These are phyloP conservation scores for Noctilio leporinus DNA, from an alignment of 2,113 vertebrate species.

Conservation along the genomic window DNA sequence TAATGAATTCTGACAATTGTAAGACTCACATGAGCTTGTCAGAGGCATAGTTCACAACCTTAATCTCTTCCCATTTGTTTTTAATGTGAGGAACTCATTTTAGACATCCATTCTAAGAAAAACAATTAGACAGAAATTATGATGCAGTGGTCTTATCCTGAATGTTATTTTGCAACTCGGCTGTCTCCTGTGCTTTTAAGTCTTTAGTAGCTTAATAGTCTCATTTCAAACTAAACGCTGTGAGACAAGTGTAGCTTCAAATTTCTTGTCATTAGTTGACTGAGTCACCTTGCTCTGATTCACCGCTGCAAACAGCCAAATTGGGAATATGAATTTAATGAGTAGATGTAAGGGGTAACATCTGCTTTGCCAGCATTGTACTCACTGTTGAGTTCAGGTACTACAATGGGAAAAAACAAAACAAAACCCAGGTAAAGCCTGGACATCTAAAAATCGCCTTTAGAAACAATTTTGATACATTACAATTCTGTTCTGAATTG, in stretches of 20 bases:
- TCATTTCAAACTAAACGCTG: constrained; percentile 47
- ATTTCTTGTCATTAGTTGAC: constrained; percentile 14
- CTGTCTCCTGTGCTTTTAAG: constrained; percentile 47
- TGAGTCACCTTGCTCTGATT: constrained; percentile 62
- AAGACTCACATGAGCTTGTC: constrained; percentile 5
- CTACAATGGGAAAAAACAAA: not conserved
- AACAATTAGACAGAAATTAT: constrained; percentile 43
- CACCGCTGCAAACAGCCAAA: not conserved
- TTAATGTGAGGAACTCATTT: constrained; percentile 43
- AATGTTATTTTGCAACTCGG: constrained; percentile 45
- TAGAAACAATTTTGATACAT: constrained; percentile 45
- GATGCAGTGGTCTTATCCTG: constrained; percentile 39
- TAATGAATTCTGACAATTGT: constrained; percentile 42
- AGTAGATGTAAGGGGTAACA: constrained; percentile 25
- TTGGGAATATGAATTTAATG: constrained; percentile 19
- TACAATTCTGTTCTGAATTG: constrained; percentile 63
- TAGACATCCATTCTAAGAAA: constrained; percentile 58
- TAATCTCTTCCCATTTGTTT: constrained; percentile 52
- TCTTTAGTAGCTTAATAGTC: constrained; percentile 51
- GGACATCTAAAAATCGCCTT: constrained; percentile 21
- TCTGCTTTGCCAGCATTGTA: constrained; percentile 43
- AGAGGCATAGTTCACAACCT: constrained; percentile 18
- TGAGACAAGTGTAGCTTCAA: constrained; percentile 21
- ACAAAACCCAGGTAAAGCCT: not conserved
- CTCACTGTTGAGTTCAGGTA: constrained; percentile 31